Percentiles rank a stretch among this genome's conserved stretches.
phyloP scores from a whole-genome alignment of 1,140 invertebrate genomes.

The Leguminivora glycinivorella region DNA sequence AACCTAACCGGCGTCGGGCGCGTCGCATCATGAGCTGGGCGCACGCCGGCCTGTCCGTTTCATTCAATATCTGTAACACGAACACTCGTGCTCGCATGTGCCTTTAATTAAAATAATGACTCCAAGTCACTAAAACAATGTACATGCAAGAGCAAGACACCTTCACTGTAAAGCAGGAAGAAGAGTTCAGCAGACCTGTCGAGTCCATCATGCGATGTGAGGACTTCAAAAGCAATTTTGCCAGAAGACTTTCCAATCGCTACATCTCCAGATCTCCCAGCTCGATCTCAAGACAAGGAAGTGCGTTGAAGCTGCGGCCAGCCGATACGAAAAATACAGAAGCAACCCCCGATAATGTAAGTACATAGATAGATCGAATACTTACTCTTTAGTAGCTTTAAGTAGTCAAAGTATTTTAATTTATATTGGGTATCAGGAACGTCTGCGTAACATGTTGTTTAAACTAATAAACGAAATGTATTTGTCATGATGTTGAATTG shows the following conservation, averaged over 20 bases:
- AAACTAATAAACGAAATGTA: no score
- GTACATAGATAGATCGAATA: no score
- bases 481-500: no score
- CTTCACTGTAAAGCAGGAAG: conserved; percentile 46
- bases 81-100: conserved; percentile 43
- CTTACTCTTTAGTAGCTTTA: no score
- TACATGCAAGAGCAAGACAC: conserved; percentile 50
- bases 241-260: conserved; percentile 67
- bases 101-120: conserved; percentile 44
- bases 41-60: conserved; percentile 29
- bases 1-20: conserved; percentile 50
- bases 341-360: conserved; percentile 50
- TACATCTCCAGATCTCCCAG: conserved; percentile 57
- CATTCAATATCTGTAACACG: conserved; percentile 40
- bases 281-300: conserved; percentile 47
- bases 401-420: no score
- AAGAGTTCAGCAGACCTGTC: conserved; percentile 65
- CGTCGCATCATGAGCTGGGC: conserved; percentile 34
- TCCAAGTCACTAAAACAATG: conserved; percentile 49
- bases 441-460: no score
- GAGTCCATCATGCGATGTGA: conserved; percentile 74
- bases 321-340: conserved; percentile 38
- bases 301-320: conserved; percentile 49
- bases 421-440: no score
- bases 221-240: conserved; percentile 74